Conservation (phyloP, 2,797 vertebrate species). For the Philypnodon macrostomus region DNA sequence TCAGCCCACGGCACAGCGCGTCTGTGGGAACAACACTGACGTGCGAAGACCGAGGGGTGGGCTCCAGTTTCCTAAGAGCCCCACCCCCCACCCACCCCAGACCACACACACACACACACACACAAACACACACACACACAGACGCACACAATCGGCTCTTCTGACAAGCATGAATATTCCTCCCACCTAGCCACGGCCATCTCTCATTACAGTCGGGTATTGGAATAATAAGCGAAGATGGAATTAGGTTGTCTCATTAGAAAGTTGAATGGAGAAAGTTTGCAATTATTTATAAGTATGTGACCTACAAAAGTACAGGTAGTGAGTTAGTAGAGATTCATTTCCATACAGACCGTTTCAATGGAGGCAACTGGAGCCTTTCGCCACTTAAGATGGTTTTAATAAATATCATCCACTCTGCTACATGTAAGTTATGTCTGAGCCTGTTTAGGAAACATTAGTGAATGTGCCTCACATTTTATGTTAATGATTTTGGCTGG, state of each 20-base stretch:
- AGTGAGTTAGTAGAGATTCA: not conserved
- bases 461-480: too few species aligned
- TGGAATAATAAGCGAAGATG: not conserved
- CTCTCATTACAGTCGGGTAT: conserved; percentile 17
- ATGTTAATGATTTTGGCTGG: too few species aligned
- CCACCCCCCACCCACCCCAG: conserved; percentile 49
- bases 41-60: conserved; percentile 65
- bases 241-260: not conserved
- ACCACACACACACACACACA: too few species aligned
- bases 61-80: conserved; percentile 64
- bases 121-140: too few species aligned
- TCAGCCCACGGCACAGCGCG: conserved; percentile 67
- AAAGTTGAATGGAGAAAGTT: conserved; percentile 16
- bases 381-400: too few species aligned
- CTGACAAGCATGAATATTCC: conserved; percentile 65
- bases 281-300: not conserved
- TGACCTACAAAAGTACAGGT: not conserved
- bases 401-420: too few species aligned
- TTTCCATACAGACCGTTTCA: too few species aligned
- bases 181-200: conserved; percentile 56
- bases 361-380: too few species aligned
- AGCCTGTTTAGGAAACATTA: too few species aligned
- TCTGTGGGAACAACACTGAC: conserved; percentile 73
- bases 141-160: conserved; percentile 42
- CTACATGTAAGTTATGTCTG: too few species aligned